These are phyloP conservation scores for Phasianus colchicus DNA, from an alignment of 2,113 vertebrate genomes.

Conservation along the genomic window DNA sequence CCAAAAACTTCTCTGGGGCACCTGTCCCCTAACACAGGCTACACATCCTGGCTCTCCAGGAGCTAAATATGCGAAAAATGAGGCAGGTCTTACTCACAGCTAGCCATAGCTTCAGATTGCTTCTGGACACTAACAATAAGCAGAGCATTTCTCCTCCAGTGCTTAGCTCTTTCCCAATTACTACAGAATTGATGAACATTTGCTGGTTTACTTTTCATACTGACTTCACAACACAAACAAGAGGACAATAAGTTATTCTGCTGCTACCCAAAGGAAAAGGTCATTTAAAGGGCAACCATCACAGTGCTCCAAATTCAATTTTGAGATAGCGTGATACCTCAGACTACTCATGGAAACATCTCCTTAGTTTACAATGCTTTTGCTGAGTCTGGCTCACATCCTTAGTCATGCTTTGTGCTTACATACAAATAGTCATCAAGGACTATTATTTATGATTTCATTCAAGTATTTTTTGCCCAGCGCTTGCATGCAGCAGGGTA, in stretches of 20 bases:
- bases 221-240: not conserved
- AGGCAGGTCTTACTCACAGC: not conserved
- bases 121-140: not conserved
- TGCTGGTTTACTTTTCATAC: not conserved
- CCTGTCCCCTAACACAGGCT: not conserved
- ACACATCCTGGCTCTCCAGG: not conserved
- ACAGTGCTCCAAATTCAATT: not conserved
- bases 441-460: not conserved
- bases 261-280: not conserved
- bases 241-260: not conserved
- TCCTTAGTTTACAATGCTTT: not conserved
- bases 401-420: not conserved
- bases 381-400: not conserved
- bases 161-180: not conserved
- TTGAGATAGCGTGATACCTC: not conserved
- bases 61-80: not conserved
- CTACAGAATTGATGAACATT: not conserved
- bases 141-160: not conserved
- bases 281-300: not conserved
- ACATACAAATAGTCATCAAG: not conserved
- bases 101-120: not conserved
- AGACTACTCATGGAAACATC: not conserved
- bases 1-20: not conserved
- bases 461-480: not conserved
- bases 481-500: not conserved